These are phyloP conservation scores for Natrix natrix DNA, from an alignment of 2,797 vertebrate species.

Conservation along the genomic window DNA sequence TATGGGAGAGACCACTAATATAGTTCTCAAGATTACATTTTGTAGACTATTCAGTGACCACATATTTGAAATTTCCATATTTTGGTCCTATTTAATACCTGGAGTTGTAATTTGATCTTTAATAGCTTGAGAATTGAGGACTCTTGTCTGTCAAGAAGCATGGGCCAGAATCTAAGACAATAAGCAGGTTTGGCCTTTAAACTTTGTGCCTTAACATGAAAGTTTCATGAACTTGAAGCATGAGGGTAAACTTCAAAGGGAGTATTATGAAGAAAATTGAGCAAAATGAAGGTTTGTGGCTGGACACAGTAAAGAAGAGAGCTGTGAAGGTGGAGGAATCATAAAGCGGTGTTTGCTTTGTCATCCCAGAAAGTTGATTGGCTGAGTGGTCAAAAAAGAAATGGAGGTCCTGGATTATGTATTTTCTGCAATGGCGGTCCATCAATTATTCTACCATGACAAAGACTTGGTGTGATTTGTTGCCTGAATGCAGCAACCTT, in stretches of 20 bases:
- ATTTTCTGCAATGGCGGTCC: neutral
- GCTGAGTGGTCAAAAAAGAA: neutral
- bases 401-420: neutral
- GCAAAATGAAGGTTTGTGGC: neutral
- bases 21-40: neutral
- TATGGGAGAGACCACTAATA: neutral
- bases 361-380: neutral
- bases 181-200: neutral
- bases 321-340: neutral
- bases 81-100: neutral
- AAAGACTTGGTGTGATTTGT: neutral
- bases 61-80: neutral
- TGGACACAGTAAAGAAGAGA: neutral
- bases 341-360: neutral
- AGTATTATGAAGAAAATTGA: neutral
- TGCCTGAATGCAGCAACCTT: neutral
- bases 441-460: neutral
- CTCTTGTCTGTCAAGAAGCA: neutral
- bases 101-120: neutral
- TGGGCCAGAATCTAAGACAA: neutral
- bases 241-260: neutral
- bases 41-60: neutral
- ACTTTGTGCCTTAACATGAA: neutral
- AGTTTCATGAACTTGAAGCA: neutral
- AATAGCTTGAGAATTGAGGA: neutral